phyloP scores from a whole-genome alignment of 2,888 invertebrate genomes.

The Lypha dubia region DNA sequence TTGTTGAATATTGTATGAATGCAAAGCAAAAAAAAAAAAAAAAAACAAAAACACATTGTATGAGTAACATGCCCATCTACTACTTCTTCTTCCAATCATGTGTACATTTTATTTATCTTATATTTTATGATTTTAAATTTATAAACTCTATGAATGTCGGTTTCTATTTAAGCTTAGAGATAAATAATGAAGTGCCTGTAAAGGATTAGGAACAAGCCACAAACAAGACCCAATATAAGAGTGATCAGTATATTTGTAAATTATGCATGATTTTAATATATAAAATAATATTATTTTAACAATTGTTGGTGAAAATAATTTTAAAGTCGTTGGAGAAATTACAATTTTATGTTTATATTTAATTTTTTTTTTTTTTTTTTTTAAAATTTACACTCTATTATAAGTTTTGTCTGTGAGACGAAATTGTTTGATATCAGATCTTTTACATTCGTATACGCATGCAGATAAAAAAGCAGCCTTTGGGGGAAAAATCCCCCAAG shows the following conservation, averaged over 20 bases:
- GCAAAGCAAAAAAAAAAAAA: too few species aligned
- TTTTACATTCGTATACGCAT: too few species aligned
- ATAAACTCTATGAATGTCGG: constrained; percentile 16
- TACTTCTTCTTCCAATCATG: not conserved
- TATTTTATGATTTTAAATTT: constrained; percentile 20
- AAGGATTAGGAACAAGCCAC: constrained; percentile 18
- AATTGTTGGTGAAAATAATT: not conserved
- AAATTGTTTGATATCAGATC: too few species aligned
- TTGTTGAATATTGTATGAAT: not conserved
- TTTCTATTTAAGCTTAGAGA: constrained; percentile 16
- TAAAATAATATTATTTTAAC: not conserved
- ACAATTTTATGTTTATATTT: not conserved
- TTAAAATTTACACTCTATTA: too few species aligned
- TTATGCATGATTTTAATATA: not conserved
- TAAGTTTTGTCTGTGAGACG: too few species aligned
- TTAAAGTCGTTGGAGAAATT: not conserved
- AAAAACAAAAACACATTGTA: too few species aligned
- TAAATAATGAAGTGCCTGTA: constrained; percentile 26
- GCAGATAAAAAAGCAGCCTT: too few species aligned
- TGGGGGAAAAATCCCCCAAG: too few species aligned
- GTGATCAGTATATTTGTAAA: not conserved
- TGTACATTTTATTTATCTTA: not conserved
- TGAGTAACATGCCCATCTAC: not conserved
- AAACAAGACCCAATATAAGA: not conserved
- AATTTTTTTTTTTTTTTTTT: too few species aligned